Percentiles rank a stretch among this genome's conserved stretches.
These are phyloP conservation scores for Temnothorax ravouxi DNA, from an alignment of 2,888 invertebrate genomes.

Conservation along the genomic window DNA sequence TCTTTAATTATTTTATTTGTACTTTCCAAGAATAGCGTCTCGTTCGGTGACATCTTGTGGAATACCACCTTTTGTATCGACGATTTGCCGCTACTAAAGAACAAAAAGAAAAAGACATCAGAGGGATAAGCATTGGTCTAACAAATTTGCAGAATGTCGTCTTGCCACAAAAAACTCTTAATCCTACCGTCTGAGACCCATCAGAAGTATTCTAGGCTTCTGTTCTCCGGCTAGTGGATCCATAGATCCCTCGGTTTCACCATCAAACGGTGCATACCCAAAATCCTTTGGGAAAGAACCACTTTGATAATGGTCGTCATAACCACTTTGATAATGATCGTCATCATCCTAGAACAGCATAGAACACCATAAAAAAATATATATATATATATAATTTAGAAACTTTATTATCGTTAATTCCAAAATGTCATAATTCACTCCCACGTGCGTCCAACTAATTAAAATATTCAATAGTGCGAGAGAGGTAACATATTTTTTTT, in stretches of 20 bases:
- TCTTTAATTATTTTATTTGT: constrained; percentile 99
- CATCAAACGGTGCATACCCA: constrained; percentile 96
- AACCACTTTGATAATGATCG: constrained; percentile 87
- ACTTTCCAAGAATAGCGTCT: constrained; percentile 98
- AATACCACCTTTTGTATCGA: constrained; percentile 99
- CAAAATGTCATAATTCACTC: neutral
- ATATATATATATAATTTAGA: neutral
- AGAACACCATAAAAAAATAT: neutral
- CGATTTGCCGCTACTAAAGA: constrained; percentile 97
- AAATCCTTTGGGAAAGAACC: constrained; percentile 96
- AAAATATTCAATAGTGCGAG: neutral
- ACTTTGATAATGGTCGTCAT: constrained; percentile 86
- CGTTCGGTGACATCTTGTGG: constrained; percentile 99
- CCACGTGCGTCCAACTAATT: neutral
- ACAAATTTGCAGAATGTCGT: neutral
- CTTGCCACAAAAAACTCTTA: constrained; percentile 4
- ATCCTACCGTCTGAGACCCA: constrained; percentile 95
- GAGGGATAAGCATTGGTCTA: neutral
- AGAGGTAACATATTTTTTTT: neutral
- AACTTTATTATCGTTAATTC: neutral
- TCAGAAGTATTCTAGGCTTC: constrained; percentile 97
- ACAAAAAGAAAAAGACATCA: neutral
- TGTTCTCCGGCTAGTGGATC: constrained; percentile 89
- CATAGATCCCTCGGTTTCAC: constrained; percentile 90
- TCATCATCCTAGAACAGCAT: constrained; percentile 84